Evolutionary conservation across 2,888 invertebrate species (phyloP).

Genomic region (Folsomia manolachei): DNA sequence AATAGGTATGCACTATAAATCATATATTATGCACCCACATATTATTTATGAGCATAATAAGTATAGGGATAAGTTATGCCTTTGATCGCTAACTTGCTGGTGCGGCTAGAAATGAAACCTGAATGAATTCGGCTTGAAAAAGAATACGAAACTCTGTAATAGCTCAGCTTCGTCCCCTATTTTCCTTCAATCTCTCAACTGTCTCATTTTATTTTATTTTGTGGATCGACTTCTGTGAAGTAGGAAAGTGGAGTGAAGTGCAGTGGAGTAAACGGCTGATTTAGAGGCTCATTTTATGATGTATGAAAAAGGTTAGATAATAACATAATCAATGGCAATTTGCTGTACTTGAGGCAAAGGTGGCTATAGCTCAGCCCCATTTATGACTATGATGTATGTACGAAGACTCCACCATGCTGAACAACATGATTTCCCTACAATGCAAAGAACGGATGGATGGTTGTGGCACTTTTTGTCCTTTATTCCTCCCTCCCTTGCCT

Average conservation of each 20-base stretch:
- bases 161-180: not conserved
- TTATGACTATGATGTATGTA: not conserved
- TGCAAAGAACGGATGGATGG: not conserved
- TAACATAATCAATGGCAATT: slow-evolving; percentile 47
- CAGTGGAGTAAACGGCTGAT: slow-evolving; percentile 29
- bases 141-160: too few species aligned
- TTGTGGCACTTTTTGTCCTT: not conserved
- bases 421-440: not conserved
- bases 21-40: not conserved
- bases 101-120: too few species aligned
- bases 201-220: slow-evolving; percentile 6
- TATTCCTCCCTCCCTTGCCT: not conserved
- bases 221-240: slow-evolving; percentile 8
- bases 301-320: slow-evolving; percentile 43
- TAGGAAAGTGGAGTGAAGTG: not conserved
- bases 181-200: not conserved
- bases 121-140: too few species aligned
- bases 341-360: slow-evolving; percentile 7
- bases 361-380: not conserved
- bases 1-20: not conserved
- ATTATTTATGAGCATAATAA: too few species aligned
- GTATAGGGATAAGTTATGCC: not conserved
- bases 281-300: slow-evolving; percentile 43
- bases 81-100: not conserved
- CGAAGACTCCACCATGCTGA: not conserved